Evolutionary conservation across 2,113 vertebrate species (phyloP).

Genomic region (Corythornis madagascariensis): DNA sequence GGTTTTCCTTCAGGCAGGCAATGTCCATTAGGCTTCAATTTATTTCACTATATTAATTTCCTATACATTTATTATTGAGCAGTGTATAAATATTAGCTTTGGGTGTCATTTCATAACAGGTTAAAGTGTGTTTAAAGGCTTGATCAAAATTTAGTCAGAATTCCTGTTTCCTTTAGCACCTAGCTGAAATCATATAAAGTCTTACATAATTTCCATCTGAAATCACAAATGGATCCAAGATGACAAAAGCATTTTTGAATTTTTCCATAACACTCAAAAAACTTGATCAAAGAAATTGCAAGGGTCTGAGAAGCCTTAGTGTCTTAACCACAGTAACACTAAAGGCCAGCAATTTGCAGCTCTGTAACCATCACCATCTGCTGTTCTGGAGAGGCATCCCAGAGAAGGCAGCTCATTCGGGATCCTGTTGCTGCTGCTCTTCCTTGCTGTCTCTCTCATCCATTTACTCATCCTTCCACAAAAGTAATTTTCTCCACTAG

Average conservation of each 20-base stretch:
- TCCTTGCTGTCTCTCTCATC: neutral
- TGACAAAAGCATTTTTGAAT: neutral
- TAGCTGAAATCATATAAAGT: neutral
- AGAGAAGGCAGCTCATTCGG: neutral
- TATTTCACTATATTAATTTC: neutral
- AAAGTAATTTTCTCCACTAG: neutral
- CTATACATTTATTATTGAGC: neutral
- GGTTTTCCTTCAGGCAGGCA: neutral
- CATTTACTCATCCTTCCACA: neutral
- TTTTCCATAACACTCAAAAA: neutral
- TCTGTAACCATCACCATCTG: neutral
- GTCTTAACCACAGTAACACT: neutral
- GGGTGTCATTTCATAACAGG: neutral
- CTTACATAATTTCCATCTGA: neutral
- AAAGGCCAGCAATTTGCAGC: neutral
- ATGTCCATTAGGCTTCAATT: neutral
- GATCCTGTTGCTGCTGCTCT: neutral
- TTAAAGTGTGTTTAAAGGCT: neutral
- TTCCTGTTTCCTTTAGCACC: neutral
- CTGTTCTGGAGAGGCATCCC: neutral
- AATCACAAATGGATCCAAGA: neutral
- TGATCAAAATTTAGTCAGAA: neutral
- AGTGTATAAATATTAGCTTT: neutral
- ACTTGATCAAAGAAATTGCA: neutral
- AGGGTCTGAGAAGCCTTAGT: neutral